Conservation (phyloP, 1,140 invertebrate species). For the Leptinotarsa texana region DNA sequence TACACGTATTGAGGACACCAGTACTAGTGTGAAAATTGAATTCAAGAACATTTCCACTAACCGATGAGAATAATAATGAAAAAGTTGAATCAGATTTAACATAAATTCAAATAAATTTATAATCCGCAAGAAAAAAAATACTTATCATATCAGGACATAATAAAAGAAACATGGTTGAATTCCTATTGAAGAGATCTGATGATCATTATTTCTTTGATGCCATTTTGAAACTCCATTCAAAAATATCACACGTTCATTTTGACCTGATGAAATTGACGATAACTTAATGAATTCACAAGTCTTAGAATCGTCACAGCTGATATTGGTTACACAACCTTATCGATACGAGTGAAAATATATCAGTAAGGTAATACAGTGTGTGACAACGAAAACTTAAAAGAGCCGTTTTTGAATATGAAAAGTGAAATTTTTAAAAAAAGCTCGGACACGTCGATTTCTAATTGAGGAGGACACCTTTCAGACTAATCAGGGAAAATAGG, state of each 20-base stretch:
- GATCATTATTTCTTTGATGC: not conserved
- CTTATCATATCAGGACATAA: not conserved
- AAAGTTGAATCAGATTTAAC: no score
- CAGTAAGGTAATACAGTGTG: no score
- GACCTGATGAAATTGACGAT: not conserved
- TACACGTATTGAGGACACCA: accelerated
- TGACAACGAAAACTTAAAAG: no score
- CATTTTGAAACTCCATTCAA: not conserved
- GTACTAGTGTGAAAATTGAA: not conserved
- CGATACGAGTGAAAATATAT: not conserved
- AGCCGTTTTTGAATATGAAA: no score
- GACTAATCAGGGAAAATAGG: no score
- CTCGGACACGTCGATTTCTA: no score
- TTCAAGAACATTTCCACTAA: not conserved
- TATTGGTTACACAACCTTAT: not conserved
- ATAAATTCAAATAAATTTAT: not conserved
- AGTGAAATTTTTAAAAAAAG: no score
- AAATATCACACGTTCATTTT: not conserved
- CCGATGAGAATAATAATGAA: not conserved
- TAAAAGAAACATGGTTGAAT: not conserved
- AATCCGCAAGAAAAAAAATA: not conserved
- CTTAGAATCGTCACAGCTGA: not conserved
- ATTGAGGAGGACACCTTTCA: no score
- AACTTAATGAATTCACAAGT: not conserved
- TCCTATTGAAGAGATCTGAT: not conserved